Base-by-base conservation (phyloP, 2,888 invertebrate species). In the Mythimna albipuncta region DNA sequence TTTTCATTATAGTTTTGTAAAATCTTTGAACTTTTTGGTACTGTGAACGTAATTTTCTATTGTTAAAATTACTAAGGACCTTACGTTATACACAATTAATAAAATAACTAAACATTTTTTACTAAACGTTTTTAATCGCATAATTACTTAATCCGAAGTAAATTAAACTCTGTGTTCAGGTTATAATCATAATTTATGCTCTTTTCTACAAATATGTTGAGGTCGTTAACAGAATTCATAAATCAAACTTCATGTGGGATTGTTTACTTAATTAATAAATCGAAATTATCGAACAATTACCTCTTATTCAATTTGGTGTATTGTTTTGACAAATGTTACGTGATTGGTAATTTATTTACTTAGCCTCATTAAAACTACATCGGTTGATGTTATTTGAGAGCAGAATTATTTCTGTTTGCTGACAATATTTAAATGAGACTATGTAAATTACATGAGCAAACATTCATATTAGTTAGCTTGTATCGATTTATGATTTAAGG, bases 331-430 rank as follows among this genome's bases (percentile, higher is more conserved):
- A 72, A 85, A 76, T 78, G 66, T 81, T 21, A 66, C 47, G 41
- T 70, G 68, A 83, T 81, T 81, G 72, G 61, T 81, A 83, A 83
- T 85, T 72, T 72, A 64, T 72, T 77, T 73, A 67, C 58, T 44
- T 64, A 58, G 21, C 35, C 38, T 75, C 78, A 85, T 83, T 84
- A 75, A 75, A 52, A 55, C 64, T 38, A 64, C 58, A 75, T 69
- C 69, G 61, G 52, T 58, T 41, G 16, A 65, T 52, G 62, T 63
- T 72, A 26, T 41, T 47, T 32, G 2, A 32, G 16, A 19, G 38
- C 10, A 2, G 58, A 50, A 44, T 70, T 55, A 66, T 44, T 65
- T 59, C 21, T 81, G 62, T 32, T 7, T 50, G 63, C 54, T 38
- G 50, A 41, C 50, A 10, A 50, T 57, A 47, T 59, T 57, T 68